Base-by-base conservation (phyloP, 2,113 vertebrate genomes). In the Electrona antarctica region DNA sequence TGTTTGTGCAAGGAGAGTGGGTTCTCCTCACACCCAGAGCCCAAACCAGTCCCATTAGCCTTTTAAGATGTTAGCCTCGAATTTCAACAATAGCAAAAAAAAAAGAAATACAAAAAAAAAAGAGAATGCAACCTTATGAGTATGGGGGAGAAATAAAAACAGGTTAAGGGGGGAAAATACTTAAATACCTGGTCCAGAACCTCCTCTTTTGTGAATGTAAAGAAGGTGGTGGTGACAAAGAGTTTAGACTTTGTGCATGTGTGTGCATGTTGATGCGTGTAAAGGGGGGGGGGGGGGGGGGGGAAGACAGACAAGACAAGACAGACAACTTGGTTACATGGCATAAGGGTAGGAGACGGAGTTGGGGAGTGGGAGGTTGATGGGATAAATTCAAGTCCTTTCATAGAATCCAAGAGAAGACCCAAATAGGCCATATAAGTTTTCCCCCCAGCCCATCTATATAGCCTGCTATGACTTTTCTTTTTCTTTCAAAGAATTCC, bases 51-150 rank as follows among this genome's bases (percentile, higher is more conserved):
- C 95, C 95, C 93, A 92, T 41, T 91, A 88, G 89, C 94, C 95
- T 88, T 95, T 94, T 93, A 95, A 96, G 95, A 97, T 96, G 95
- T 98, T 96, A 97, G 95, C 96, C 94, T 96, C 94, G 94, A 95
- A 95, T 96, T 41, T 96, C 93, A 96, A 94, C 95, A 94, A 97
- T 95, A 95, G 95, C 94, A 86, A 87, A 75, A 86, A 78, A 72
- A 55, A 60, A 21, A 74, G 59, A 55, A 60, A 21, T 70, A 59
- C 62, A 41, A 15, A 59, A 69, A 69, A 33, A 57, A 55, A 13
- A 8, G 70, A 92, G 92, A 94, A 94, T 92, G 92, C 91, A 96
- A 95, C 92, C 93, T 94, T 94, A 94, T 93, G 80, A 92, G 92
- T 93, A 93, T 81, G 89, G 90, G 88, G 72, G 50, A 49, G 28